Evolutionary conservation across 1,140 invertebrate genomes (phyloP).

Genomic region (Aporrectodea caliginosa): DNA sequence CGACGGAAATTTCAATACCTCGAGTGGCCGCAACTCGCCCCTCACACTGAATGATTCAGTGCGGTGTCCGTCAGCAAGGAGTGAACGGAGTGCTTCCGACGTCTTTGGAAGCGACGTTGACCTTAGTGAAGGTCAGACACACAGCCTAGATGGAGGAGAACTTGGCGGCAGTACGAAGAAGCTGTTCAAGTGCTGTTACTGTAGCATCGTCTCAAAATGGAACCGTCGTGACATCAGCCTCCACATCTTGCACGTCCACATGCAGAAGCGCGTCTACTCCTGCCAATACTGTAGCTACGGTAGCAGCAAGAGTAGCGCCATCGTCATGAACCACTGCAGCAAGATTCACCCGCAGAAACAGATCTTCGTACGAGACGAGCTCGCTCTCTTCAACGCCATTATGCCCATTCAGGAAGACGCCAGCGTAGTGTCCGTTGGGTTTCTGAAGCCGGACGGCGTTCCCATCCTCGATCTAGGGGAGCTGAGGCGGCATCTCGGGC

Average conservation of each 20-base stretch:
- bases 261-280: slow-evolving; percentile 14
- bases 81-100: not conserved
- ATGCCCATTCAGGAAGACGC: slow-evolving; percentile 11
- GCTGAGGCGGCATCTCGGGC: slow-evolving; percentile 3
- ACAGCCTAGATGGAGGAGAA: not conserved
- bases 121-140: not conserved
- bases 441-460: slow-evolving; percentile 1
- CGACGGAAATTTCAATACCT: not conserved
- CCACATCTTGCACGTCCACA: slow-evolving; percentile 19
- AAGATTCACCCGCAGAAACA: slow-evolving; percentile 8
- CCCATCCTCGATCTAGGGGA: slow-evolving; percentile 9
- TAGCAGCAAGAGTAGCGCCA: slow-evolving; percentile 15
- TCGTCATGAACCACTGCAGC: slow-evolving; percentile 14
- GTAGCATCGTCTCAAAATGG: slow-evolving; percentile 21
- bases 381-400: slow-evolving; percentile 18
- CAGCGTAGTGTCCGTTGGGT: slow-evolving; percentile 6
- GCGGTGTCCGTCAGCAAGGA: not conserved
- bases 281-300: slow-evolving; percentile 19
- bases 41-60: not conserved
- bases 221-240: slow-evolving; percentile 20
- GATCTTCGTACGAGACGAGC: slow-evolving; percentile 8
- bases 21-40: not conserved
- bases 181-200: slow-evolving; percentile 18
- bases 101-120: not conserved
- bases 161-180: not conserved